Percentiles rank a stretch among this genome's conserved stretches.
Conservation (phyloP, 2,888 invertebrate genomes). For the Carterocephalus palaemon region DNA sequence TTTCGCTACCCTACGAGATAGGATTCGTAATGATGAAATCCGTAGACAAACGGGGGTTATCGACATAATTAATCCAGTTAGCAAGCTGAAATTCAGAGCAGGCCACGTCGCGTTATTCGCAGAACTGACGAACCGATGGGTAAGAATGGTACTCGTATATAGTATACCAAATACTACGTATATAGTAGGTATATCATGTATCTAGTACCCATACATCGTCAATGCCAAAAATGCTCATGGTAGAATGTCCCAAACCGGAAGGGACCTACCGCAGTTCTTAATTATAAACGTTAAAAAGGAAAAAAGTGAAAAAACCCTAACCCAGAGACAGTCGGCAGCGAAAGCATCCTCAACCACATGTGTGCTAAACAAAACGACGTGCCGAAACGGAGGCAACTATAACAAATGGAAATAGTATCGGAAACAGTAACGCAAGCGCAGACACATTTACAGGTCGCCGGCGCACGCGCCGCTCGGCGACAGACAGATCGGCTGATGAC, state of each 20-base stretch:
- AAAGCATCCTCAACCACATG: slow-evolving; percentile 49
- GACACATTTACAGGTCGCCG: slow-evolving; percentile 61
- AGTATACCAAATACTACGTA: too few species aligned
- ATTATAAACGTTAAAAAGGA: slow-evolving; percentile 35
- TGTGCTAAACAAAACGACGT: slow-evolving; percentile 37
- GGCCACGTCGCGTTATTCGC: too few species aligned
- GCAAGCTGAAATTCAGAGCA: too few species aligned
- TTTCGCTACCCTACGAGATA: too few species aligned
- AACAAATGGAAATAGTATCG: slow-evolving; percentile 64
- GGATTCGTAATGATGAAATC: too few species aligned
- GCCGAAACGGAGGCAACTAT: slow-evolving; percentile 47
- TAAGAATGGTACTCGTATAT: too few species aligned
- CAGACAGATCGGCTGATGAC: slow-evolving; percentile 63
- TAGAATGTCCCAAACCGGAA: slow-evolving; percentile 6
- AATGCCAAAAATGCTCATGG: background rate
- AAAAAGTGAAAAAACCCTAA: slow-evolving; percentile 34
- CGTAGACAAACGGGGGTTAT: too few species aligned
- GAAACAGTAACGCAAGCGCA: slow-evolving; percentile 61
- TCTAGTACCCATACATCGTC: too few species aligned
- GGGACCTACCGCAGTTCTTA: slow-evolving; percentile 27
- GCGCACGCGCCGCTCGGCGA: slow-evolving; percentile 42
- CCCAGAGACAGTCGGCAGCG: too few species aligned
- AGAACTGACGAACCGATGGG: too few species aligned
- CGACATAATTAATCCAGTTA: too few species aligned
- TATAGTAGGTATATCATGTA: too few species aligned